Conservation (phyloP, 2,113 vertebrate species). For the Macrotus californicus region DNA sequence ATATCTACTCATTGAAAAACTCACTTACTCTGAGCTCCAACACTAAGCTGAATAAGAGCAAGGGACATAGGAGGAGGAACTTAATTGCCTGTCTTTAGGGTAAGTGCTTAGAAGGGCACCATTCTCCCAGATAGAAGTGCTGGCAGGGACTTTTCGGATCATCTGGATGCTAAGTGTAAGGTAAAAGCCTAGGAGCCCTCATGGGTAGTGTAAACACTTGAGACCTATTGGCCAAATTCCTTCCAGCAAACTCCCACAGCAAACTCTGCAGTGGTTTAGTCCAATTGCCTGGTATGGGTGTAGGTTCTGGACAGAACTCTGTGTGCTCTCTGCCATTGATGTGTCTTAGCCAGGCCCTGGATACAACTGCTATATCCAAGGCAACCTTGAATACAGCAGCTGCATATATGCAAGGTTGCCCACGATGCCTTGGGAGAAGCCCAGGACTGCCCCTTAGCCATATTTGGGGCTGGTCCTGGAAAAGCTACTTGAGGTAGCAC, state of each 20-base stretch:
- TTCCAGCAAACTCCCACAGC: neutral
- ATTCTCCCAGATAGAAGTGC: neutral
- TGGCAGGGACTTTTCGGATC: neutral
- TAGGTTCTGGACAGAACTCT: neutral
- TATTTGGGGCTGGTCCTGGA: neutral
- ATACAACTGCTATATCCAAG: neutral
- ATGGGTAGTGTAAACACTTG: neutral
- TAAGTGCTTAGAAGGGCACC: neutral
- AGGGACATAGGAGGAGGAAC: neutral
- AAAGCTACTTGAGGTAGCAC: conserved; percentile 78
- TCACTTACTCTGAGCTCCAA: too few species aligned
- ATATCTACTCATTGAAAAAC: too few species aligned
- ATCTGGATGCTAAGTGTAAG: too few species aligned
- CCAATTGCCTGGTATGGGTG: neutral
- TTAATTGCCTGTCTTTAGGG: neutral
- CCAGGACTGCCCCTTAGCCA: neutral
- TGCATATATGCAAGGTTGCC: too few species aligned
- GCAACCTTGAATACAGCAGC: neutral
- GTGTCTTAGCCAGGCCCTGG: neutral
- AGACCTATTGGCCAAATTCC: neutral
- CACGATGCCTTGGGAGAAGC: conserved; percentile 19
- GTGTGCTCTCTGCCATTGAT: neutral
- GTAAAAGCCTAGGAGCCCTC: too few species aligned
- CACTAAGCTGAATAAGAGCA: neutral
- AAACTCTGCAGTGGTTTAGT: conserved; percentile 29